phyloP scores from a whole-genome alignment of 64 coral and sea anemone species.

The Dendrophyllia cribrosa region DNA sequence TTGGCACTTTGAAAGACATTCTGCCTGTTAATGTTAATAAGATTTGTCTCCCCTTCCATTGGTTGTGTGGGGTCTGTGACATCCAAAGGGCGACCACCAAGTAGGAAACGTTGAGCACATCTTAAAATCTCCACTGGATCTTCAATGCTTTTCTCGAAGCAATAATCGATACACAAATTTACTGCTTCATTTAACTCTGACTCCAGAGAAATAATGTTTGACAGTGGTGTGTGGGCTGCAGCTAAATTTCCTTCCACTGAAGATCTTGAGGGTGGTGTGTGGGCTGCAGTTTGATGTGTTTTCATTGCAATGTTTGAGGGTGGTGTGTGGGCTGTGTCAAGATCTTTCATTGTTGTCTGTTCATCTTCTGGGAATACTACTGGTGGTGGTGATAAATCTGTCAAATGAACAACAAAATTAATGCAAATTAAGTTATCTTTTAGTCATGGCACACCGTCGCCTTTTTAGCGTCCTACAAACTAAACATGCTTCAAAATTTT shows the following conservation, averaged over 20 bases:
- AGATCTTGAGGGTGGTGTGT: no score
- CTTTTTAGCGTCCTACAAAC: no score
- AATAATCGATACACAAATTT: slow-evolving; percentile 38
- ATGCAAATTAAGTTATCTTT: no score
- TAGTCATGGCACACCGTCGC: no score
- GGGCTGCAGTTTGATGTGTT: no score
- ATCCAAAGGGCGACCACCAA: slow-evolving; percentile 50
- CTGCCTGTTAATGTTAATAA: slow-evolving; percentile 56
- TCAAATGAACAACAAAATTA: no score
- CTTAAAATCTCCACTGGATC: slow-evolving; percentile 74
- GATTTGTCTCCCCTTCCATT: slow-evolving; percentile 67
- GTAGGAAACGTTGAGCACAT: slow-evolving; percentile 45
- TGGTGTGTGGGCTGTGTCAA: background rate
- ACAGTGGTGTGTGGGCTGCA: no score
- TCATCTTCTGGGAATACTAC: background rate
- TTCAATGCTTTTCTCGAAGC: slow-evolving; percentile 60
- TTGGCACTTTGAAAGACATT: slow-evolving; percentile 68
- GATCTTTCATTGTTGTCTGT: background rate
- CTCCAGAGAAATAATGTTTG: background rate
- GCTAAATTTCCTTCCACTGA: no score
- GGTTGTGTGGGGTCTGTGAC: slow-evolving; percentile 48
- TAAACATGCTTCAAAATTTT: no score
- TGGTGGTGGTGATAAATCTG: no score
- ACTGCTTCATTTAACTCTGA: slow-evolving; percentile 42
- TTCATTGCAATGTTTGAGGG: no score